Percentiles rank a stretch among this genome's conserved stretches.
phyloP scores from a whole-genome alignment of 30 jellyfish, hydroid and myxozoan species.

The Mastigias papua region DNA sequence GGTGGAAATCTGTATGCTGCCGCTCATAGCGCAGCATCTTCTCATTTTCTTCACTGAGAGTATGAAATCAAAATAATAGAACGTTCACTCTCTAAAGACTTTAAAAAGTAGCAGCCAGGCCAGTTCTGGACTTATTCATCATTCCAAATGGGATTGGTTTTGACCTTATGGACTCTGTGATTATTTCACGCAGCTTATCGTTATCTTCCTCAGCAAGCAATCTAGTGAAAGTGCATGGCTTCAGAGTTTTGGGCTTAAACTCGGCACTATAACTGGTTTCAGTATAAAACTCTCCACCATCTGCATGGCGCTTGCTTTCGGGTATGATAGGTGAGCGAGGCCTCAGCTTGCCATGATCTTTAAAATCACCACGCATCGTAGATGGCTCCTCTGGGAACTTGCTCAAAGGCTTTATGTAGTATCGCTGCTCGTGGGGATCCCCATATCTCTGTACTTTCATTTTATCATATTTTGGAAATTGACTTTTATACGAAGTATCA shows the following conservation, averaged over 20 bases:
- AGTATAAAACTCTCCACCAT: constrained; percentile 57
- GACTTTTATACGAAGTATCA: constrained; percentile 69
- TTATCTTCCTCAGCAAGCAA: constrained; percentile 37
- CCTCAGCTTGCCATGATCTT: constrained; percentile 31
- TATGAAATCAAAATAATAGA: too few species aligned
- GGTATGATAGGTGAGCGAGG: constrained; percentile 64
- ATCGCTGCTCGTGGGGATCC: constrained; percentile 49
- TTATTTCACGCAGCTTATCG: constrained; percentile 12
- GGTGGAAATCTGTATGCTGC: too few species aligned
- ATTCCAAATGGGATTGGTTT: constrained; percentile 14
- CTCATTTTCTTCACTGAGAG: too few species aligned
- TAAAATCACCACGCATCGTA: constrained; percentile 58
- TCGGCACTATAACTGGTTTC: constrained; percentile 54
- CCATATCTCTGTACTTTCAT: constrained; percentile 60
- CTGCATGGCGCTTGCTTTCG: constrained; percentile 54
- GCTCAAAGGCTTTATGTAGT: constrained; percentile 59
- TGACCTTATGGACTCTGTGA: constrained; percentile 12
- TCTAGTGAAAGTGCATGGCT: constrained; percentile 60
- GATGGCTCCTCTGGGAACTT: constrained; percentile 61
- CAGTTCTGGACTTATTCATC: background rate
- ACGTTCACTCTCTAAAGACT: background rate
- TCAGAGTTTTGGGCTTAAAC: constrained; percentile 17
- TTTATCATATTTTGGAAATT: constrained; percentile 64
- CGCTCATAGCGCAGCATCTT: too few species aligned
- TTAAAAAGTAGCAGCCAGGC: constrained; percentile 42